phyloP scores from a whole-genome alignment of 2,888 invertebrate species.

The Watsonalla binaria region DNA sequence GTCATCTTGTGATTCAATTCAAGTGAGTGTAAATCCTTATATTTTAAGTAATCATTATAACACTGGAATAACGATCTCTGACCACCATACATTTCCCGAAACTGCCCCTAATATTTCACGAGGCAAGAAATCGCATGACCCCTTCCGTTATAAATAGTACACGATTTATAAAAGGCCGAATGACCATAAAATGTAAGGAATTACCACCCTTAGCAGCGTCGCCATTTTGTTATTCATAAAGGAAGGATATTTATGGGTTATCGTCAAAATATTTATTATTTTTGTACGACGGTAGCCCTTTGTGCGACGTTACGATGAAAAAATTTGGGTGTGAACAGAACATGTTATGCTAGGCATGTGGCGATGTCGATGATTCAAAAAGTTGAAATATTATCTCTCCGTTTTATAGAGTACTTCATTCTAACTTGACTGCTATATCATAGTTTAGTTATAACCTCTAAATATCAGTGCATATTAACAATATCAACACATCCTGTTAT shows the following conservation, averaged over 20 bases:
- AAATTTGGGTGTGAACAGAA: slow-evolving; percentile 67
- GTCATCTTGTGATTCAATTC: no score
- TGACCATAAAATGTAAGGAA: slow-evolving; percentile 68
- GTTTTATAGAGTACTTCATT: not conserved
- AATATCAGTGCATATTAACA: no score
- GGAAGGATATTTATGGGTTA: slow-evolving; percentile 75
- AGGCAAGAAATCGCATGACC: slow-evolving; percentile 46
- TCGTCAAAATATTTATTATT: slow-evolving; percentile 79
- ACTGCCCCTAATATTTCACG: slow-evolving; percentile 7
- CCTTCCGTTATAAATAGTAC: slow-evolving; percentile 58
- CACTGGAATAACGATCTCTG: not conserved
- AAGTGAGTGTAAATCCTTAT: no score
- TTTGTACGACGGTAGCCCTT: slow-evolving; percentile 67
- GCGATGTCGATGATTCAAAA: slow-evolving; percentile 16
- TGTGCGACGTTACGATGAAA: slow-evolving; percentile 67
- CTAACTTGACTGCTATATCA: no score
- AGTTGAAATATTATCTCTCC: not conserved
- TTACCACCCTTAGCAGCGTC: slow-evolving; percentile 55
- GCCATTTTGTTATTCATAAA: slow-evolving; percentile 76
- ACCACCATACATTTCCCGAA: not conserved
- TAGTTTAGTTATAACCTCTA: no score
- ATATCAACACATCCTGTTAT: no score
- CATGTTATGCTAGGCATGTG: slow-evolving; percentile 35
- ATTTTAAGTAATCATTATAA: no score
- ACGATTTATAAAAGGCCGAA: slow-evolving; percentile 67